phyloP scores from a whole-genome alignment of 2,113 vertebrate species.

The Coturnix japonica region DNA sequence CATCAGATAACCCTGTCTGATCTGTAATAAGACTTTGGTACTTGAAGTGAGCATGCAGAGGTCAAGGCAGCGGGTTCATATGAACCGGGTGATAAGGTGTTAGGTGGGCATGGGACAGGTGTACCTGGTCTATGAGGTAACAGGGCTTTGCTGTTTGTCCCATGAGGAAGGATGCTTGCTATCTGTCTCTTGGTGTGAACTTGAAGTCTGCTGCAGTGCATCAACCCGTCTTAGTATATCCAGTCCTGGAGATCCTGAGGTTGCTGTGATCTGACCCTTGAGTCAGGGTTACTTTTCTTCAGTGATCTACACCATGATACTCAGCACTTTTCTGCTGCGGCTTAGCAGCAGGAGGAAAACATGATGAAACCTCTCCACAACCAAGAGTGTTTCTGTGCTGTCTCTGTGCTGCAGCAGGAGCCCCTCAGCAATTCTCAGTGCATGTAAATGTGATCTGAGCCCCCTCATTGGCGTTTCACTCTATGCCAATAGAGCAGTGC shows the following conservation, averaged over 20 bases:
- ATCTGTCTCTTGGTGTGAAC: background rate
- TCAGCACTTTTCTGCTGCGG: background rate
- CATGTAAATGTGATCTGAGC: background rate
- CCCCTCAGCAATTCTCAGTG: background rate
- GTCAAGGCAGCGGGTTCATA: fast-evolving
- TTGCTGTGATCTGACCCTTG: background rate
- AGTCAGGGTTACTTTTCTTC: background rate
- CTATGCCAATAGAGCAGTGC: background rate
- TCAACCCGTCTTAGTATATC: background rate
- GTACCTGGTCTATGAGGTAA: fast-evolving
- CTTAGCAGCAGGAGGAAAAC: background rate
- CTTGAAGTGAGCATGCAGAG: background rate
- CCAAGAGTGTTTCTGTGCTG: background rate
- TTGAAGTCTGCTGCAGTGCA: background rate
- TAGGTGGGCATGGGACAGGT: background rate
- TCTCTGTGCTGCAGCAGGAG: background rate
- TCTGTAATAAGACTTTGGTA: background rate
- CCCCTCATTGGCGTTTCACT: background rate
- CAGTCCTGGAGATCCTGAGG: background rate
- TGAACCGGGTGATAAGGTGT: fast-evolving
- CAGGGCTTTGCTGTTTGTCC: background rate
- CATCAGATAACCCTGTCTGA: background rate
- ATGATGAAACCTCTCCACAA: background rate
- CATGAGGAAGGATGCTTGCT: fast-evolving
- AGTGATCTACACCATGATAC: background rate